phyloP scores from a whole-genome alignment of 2,888 invertebrate species.

The Neocrepidodera transversa region DNA sequence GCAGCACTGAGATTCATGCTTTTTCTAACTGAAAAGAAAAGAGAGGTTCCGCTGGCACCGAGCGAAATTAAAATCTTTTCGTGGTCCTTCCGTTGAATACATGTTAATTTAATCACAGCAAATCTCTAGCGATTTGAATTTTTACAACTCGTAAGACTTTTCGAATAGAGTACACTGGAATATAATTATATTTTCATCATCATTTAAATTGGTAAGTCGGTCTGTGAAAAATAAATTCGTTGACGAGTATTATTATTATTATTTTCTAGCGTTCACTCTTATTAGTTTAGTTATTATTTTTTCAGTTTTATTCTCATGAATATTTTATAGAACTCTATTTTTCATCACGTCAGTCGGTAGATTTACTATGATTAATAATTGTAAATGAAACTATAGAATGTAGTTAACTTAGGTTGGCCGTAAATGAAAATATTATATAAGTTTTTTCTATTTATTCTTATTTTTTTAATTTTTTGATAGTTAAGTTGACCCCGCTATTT shows the following conservation, averaged over 20 bases:
- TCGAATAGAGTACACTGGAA: not conserved
- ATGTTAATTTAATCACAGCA: slow-evolving; percentile 34
- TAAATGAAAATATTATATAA: no score
- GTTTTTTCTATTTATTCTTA: no score
- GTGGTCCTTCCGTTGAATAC: slow-evolving; percentile 21
- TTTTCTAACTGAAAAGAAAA: slow-evolving; percentile 18
- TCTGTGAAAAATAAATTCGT: slow-evolving; percentile 6
- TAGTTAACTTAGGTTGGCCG: no score
- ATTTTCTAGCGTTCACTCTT: not conserved
- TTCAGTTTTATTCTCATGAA: no score
- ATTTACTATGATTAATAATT: no score
- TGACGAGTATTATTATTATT: slow-evolving; percentile 2
- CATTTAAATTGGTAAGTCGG: slow-evolving; percentile 8
- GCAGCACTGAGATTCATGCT: slow-evolving; percentile 33
- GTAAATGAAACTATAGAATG: no score
- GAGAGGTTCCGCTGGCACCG: slow-evolving; percentile 19
- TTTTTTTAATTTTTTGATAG: no score
- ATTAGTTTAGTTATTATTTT: slow-evolving; percentile 14
- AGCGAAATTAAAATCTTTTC: slow-evolving; percentile 34
- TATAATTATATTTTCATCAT: slow-evolving; percentile 13
- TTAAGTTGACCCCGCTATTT: no score
- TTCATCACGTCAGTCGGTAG: no score
- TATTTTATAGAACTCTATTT: no score
- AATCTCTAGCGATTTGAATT: slow-evolving; percentile 30
- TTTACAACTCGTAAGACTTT: slow-evolving; percentile 10